Evolutionary conservation across 2,888 invertebrate species (phyloP).

Genomic region (Clivina fossor): DNA sequence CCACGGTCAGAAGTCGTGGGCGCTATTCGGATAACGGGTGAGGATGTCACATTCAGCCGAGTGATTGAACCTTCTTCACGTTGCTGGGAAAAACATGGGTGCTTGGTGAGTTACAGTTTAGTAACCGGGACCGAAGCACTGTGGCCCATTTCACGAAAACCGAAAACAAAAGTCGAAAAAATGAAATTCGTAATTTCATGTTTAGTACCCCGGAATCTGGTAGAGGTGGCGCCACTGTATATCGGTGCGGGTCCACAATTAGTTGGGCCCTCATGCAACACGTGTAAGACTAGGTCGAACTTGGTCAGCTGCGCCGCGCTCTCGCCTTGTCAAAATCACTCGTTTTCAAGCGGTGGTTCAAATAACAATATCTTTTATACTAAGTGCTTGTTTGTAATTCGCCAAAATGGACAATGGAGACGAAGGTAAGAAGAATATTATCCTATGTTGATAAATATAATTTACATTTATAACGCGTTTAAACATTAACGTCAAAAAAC

Average conservation of each 20-base stretch:
- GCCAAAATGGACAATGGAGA: not conserved
- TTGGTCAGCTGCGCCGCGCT: not conserved
- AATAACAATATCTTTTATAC: not conserved
- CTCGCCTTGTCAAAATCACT: not conserved
- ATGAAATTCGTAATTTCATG: not conserved
- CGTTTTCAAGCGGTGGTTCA: not conserved
- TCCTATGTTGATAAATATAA: not conserved
- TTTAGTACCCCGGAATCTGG: not conserved
- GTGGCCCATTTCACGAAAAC: not conserved
- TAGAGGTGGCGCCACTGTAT: not conserved
- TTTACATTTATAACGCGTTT: not conserved
- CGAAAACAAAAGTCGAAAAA: not conserved
- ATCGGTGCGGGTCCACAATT: not conserved
- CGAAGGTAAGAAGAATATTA: not conserved
- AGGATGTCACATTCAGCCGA: too few species aligned
- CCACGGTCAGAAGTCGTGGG: too few species aligned
- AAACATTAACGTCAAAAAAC: not conserved
- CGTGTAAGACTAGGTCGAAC: not conserved
- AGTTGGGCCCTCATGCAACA: not conserved
- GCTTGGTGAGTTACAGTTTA: too few species aligned
- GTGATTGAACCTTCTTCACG: too few species aligned
- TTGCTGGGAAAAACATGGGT: too few species aligned
- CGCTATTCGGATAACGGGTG: too few species aligned
- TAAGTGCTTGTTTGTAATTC: not conserved
- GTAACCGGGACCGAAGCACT: too few species aligned